Base-by-base conservation (phyloP, 2,797 vertebrate species). In the Rhynchonycteris naso region DNA sequence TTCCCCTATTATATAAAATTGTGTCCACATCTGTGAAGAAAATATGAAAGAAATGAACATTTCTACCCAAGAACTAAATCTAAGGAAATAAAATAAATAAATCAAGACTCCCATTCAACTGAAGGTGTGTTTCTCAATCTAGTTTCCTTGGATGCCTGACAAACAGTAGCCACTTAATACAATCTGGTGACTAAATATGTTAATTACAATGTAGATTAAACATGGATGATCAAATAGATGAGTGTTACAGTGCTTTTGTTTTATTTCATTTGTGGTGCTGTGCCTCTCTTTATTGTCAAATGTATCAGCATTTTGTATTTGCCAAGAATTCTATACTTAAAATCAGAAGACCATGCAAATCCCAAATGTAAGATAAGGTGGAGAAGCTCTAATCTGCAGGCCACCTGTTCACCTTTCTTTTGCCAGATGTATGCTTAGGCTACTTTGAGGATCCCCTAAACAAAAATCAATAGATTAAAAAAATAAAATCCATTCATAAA, bases 311-410 rank as follows among this genome's bases (percentile, higher is more conserved):
- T 63, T 69, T 59, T 52, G 6, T 68, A n/a, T 76, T 85, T 90
- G 43, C 56, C 47, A 78, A 61, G 52, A 84, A 91, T 43, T 9
- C 28, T 56, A 88, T 63, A 84, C 52, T 75, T 88, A 71, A 30
- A 93, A 79, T 90, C 61, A 52, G 80, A 83, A 94, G 84, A 84
- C 16, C 10, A 19, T 12, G 47, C 71, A 90, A 78, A 90, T 82
- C 90, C 81, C 35, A 90, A 66, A 47, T 28, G 11, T 69, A 66
- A 78, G 52, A 58, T 12, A 71, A 72, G 7, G 15, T 91, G 1
- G 21, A 8, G 58, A 82, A 86, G 11, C 84, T 66, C 50, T 43
- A 94, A 26, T 16, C 11, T 30, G 47, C 7, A 78, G 79, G 47
- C 65, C 19, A 85, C 6, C 19, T 13, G 12, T 52, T 94, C 9